Evolutionary conservation across 2,797 vertebrate genomes (phyloP).

Genomic region (Oceanodroma leucorhoa): DNA sequence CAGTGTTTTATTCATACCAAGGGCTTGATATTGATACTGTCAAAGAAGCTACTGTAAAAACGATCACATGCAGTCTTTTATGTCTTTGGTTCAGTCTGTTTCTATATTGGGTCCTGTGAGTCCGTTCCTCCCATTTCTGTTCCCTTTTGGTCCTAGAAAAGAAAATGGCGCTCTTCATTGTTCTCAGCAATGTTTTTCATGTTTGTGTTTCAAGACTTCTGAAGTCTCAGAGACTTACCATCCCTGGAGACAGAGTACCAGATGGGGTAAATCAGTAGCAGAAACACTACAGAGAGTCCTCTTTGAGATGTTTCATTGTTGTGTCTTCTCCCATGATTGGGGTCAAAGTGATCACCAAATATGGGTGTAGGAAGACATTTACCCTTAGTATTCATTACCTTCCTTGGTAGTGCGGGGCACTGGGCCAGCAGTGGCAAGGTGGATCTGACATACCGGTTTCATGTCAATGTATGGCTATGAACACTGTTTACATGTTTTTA

Average conservation of each 20-base stretch:
- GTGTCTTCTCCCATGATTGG: neutral
- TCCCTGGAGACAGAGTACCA: neutral
- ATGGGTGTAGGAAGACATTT: neutral
- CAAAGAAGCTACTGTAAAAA: neutral
- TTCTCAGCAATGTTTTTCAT: neutral
- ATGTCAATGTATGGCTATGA: neutral
- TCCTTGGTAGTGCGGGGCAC: neutral
- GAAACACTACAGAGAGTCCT: neutral
- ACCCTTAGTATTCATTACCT: neutral
- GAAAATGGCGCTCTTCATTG: neutral
- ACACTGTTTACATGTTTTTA: neutral
- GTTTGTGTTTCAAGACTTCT: neutral
- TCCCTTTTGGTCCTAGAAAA: neutral
- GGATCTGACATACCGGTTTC: neutral
- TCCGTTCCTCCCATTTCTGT: neutral
- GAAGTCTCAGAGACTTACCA: neutral
- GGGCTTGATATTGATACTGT: neutral
- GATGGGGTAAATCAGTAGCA: constrained; percentile 11
- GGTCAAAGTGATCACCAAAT: neutral
- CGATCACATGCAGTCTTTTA: neutral
- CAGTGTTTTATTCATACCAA: neutral
- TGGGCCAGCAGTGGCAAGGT: neutral
- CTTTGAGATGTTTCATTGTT: neutral
- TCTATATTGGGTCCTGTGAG: neutral
- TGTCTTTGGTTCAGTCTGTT: neutral